A percentile compares a stretch with the other conserved stretches of the same genome.
Conservation (phyloP, 92 coral and sea anemone genomes). For the Epizoanthus illoricatus region DNA sequence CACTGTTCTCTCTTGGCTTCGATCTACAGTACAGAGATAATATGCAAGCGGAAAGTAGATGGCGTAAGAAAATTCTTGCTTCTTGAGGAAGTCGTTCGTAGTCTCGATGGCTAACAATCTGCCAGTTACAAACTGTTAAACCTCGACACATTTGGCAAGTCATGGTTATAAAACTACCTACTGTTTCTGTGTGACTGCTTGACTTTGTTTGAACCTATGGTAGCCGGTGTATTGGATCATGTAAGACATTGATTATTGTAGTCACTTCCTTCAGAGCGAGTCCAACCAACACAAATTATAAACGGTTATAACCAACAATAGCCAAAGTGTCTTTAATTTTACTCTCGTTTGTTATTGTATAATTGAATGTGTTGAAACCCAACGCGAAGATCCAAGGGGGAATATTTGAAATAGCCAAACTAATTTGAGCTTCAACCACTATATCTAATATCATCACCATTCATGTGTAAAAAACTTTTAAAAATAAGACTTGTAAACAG, state of each 20-base stretch:
- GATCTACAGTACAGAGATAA: neutral
- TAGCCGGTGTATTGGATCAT: neutral
- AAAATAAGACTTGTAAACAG: slow-evolving; percentile 2
- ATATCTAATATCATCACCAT: slow-evolving; percentile 4
- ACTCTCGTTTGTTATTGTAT: slow-evolving; percentile 4
- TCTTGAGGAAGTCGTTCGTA: neutral
- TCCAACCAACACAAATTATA: too few species aligned
- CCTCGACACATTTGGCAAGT: neutral
- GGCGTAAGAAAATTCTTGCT: too few species aligned
- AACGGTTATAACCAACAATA: neutral
- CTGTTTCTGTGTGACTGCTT: neutral
- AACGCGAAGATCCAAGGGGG: neutral
- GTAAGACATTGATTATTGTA: neutral
- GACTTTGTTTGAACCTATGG: neutral
- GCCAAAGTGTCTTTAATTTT: neutral
- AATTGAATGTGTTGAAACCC: neutral
- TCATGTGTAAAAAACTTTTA: neutral
- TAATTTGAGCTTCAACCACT: neutral
- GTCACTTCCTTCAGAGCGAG: too few species aligned
- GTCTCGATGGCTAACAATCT: too few species aligned
- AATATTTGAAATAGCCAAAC: neutral
- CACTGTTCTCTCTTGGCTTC: slow-evolving; percentile 2
- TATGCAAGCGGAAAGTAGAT: too few species aligned
- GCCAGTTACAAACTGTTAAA: too few species aligned
- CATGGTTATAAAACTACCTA: neutral